Evolutionary conservation across 2,113 vertebrate genomes (phyloP), one percentile per base, ranked within the genome.

Genomic region (Leucosticte australis): DNA sequence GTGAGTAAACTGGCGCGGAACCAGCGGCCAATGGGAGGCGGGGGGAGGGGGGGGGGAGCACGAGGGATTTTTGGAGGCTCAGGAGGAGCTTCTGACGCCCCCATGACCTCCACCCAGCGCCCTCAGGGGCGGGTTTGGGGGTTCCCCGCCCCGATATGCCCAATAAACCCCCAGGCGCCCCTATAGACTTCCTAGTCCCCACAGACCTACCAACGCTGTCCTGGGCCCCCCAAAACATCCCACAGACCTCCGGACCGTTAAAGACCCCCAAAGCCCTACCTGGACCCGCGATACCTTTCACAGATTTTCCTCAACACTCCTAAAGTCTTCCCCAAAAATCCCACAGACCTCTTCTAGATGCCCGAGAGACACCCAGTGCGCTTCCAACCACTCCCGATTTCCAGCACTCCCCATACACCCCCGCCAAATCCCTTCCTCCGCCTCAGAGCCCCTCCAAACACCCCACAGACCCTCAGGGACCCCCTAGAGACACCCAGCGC

Each of bases 381-480:
- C 20, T 7, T 10, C 26, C 18, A 41, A 28, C 18, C 30, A 69
- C 30, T 33, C 14, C 28, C 8, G 2, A 49, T 18, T 22, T 26
- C n/a, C 42, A 17, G n/a, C 10, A 7, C 28, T 31, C n/a, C 17
- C 50, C 42, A 10, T 16, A 26, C 10, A 33, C 7, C 15, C 11
- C 46, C 23, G 12, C 65, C 44, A 18, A 35, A 19, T 12, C 15
- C 31, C 30, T 60, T 59, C 53, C 33, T 23, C 64, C 27, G 28
- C 35, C 19, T 41, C 64, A 22, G 30, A 59, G 35, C 28, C 22
- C 22, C 35, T 23, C n/a, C 78, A 28, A 49, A 69, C 28, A 49
- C 11, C 22, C 7, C 23, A 11, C 1, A 44, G 17, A 49, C 10
- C 13, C 33, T 62, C 33, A n/a, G 1, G 1, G 56, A 53, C 5